Percentiles rank a stretch among this genome's conserved stretches.
Evolutionary conservation across 2,113 vertebrate genomes (phyloP).

Genomic region (Boleophthalmus pectinirostris): DNA sequence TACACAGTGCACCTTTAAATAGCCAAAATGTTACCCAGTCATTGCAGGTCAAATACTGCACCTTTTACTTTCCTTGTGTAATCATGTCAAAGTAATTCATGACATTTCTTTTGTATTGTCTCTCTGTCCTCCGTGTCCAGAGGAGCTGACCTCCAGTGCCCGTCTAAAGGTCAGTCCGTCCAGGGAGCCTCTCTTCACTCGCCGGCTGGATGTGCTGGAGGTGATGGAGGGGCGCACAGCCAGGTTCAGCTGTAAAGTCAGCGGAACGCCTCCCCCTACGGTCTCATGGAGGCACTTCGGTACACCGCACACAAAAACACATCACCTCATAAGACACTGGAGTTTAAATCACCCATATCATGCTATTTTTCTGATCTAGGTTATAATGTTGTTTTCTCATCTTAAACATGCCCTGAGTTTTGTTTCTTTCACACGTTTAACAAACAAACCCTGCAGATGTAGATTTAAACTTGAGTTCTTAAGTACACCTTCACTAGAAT

Average conservation of each 20-base stretch:
- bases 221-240: constrained; percentile 89
- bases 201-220: constrained; percentile 85
- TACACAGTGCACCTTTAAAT: too few relatives aligned
- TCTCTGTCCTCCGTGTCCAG: constrained; percentile 62
- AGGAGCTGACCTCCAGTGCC: constrained; percentile 90
- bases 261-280: constrained; percentile 83
- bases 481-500: too few relatives aligned
- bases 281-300: constrained; percentile 92
- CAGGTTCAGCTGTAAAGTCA: constrained; percentile 93
- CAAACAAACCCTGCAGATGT: too few relatives aligned
- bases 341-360: too few relatives aligned
- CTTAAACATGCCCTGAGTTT: too few relatives aligned
- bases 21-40: too few relatives aligned
- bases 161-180: constrained; percentile 86
- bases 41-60: neutral
- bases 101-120: neutral
- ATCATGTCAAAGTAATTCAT: neutral
- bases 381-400: too few relatives aligned
- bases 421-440: too few relatives aligned
- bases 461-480: too few relatives aligned
- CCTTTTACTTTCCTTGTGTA: neutral
- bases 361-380: too few relatives aligned
- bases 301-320: constrained; percentile 63
- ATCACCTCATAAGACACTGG: too few relatives aligned
- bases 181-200: constrained; percentile 87